Conservation (phyloP, 2,888 invertebrate species). For the Rhogogaster chlorosoma region DNA sequence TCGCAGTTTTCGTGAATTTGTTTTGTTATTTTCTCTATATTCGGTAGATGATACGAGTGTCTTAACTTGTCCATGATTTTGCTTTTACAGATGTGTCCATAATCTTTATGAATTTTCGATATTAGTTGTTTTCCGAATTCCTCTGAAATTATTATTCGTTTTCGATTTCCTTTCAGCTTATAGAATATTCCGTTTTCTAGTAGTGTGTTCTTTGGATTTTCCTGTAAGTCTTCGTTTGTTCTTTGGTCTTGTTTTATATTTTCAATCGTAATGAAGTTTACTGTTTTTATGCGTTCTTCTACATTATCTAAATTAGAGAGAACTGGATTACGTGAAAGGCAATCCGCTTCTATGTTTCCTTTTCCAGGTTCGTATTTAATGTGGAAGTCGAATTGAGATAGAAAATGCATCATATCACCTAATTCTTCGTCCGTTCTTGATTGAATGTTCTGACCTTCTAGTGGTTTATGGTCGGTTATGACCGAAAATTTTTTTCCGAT, state of each 20-base stretch:
- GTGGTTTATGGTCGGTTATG: slow-evolving; percentile 57
- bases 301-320: slow-evolving; percentile 56
- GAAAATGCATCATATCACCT: slow-evolving; percentile 53
- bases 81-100: slow-evolving; percentile 56
- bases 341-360: slow-evolving; percentile 60
- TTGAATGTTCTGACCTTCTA: slow-evolving; percentile 55
- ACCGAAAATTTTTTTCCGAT: slow-evolving; percentile 56
- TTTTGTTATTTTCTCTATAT: slow-evolving; percentile 50
- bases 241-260: slow-evolving; percentile 58
- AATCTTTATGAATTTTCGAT: slow-evolving; percentile 51
- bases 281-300: slow-evolving; percentile 57
- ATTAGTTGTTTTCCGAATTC: slow-evolving; percentile 54
- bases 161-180: slow-evolving; percentile 54
- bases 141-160: slow-evolving; percentile 59
- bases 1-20: slow-evolving; percentile 19
- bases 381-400: slow-evolving; percentile 55
- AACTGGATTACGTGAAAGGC: slow-evolving; percentile 61
- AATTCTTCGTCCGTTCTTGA: slow-evolving; percentile 58
- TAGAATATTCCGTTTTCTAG: slow-evolving; percentile 54
- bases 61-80: slow-evolving; percentile 53
- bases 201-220: slow-evolving; percentile 46
- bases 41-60: slow-evolving; percentile 48
- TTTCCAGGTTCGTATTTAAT: slow-evolving; percentile 59
- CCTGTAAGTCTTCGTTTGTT: slow-evolving; percentile 50
- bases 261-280: slow-evolving; percentile 57